Conservation (phyloP, 1,140 invertebrate species). For the Melanaphis sacchari region DNA sequence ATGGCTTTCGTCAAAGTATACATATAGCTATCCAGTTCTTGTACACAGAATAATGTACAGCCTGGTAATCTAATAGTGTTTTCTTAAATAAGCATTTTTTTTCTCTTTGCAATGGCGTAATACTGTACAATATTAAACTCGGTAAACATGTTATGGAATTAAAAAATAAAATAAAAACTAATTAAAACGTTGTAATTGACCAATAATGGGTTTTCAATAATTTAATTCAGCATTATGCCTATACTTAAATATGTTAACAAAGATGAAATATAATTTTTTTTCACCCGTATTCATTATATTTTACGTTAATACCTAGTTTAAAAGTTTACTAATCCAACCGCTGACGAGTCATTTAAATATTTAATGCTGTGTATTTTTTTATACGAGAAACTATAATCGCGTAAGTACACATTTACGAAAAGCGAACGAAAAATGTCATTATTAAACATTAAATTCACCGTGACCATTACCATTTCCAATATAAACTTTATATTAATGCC, state of each 20-base stretch:
- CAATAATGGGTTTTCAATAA: neutral
- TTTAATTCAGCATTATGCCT: neutral
- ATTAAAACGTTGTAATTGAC: neutral
- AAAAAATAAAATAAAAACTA: neutral
- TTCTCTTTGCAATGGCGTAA: neutral
- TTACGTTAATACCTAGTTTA: neutral
- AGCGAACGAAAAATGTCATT: slow-evolving; percentile 30
- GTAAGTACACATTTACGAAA: neutral
- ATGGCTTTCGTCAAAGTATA: slow-evolving; percentile 11
- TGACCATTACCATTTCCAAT: slow-evolving; percentile 49
- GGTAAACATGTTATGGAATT: neutral
- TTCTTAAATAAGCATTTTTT: neutral
- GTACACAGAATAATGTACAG: neutral
- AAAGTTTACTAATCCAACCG: slow-evolving; percentile 28
- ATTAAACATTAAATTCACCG: slow-evolving; percentile 36
- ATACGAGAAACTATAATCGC: neutral
- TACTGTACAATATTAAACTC: neutral
- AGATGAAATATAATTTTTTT: neutral
- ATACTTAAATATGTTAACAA: too few species aligned
- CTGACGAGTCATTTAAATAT: neutral
- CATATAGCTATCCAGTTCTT: neutral
- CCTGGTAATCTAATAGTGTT: slow-evolving; percentile 1
- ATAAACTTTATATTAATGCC: slow-evolving; percentile 40
- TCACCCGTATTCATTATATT: neutral
- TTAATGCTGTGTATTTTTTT: slow-evolving; percentile 1